Base-by-base conservation (phyloP, 2,113 vertebrate species). In the Istiophorus platypterus region DNA sequence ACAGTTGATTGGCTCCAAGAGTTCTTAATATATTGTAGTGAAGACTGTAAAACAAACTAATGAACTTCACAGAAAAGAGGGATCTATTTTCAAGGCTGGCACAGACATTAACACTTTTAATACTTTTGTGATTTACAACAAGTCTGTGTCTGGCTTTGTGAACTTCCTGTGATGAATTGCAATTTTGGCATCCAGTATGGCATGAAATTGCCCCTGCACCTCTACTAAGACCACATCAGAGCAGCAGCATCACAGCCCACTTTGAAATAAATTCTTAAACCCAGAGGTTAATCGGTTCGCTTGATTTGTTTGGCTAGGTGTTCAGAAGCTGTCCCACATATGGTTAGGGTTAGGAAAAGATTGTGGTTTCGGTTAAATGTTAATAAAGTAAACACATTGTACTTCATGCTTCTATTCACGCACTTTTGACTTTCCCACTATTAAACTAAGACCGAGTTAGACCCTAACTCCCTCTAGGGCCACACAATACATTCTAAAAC, bases 1-100 rank as follows among this genome's bases (percentile, higher is more conserved):
- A 86, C 78, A 85, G 81, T 83, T 92, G 49, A 49, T 78, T 75
- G 81, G 26, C 82, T 91, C 72, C 20, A 27, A 78, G 76, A 79
- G 89, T 73, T 85, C 68, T 72, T 37, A 56, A n/a, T 73, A 42
- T 45, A 14, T 80, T 85, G 76, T 10, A 84, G 56, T 41, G 11
- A 11, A 80, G 45, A 41, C 82, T 64, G 17, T 51, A 87, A 83
- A 84, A 61, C 68, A 78, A 81, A 86, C 72, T 56, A 77, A 57
- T 66, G 64, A 70, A 80, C 24, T 29, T 20, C 45, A 70, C 42
- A 65, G 51, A 67, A 77, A 31, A 2, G 4, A 56, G 9, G n/a
- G 11, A 56, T 56, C 12, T 57, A 12, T 78, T 68, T 65, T 59
- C 22, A 11, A 13, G 8, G 18, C 39, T 27, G 39, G 31, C 39